These are phyloP conservation scores for Epinephelus lanceolatus DNA, from an alignment of 2,113 vertebrate genomes.

Conservation along the genomic window DNA sequence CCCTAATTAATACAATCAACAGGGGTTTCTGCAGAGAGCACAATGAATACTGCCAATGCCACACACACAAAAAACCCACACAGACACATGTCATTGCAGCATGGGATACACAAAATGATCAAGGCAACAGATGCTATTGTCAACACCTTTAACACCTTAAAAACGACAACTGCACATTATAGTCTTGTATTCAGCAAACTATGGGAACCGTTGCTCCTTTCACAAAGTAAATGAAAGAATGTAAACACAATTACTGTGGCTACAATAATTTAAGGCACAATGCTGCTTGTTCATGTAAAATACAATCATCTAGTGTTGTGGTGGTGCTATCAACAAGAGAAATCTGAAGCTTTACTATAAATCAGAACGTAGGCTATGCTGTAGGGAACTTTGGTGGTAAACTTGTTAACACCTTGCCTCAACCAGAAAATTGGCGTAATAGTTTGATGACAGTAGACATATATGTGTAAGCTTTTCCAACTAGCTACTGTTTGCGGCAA, in stretches of 20 bases:
- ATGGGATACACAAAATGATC: background rate
- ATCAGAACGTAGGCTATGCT: background rate
- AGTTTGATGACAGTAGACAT: background rate
- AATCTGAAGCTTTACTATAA: background rate
- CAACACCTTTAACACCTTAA: no score
- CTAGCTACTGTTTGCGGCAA: background rate
- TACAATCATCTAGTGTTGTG: background rate
- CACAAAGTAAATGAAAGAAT: conserved; percentile 2
- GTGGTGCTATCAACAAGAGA: background rate
- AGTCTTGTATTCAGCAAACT: background rate
- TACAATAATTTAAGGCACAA: background rate
- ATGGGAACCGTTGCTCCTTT: background rate
- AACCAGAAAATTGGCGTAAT: background rate
- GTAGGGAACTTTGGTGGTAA: background rate
- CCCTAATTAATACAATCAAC: conserved; percentile 35
- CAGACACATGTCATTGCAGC: background rate
- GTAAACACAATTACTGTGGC: background rate
- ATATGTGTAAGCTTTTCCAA: background rate
- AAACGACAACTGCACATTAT: background rate
- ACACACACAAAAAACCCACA: background rate
- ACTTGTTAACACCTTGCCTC: background rate
- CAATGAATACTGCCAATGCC: conserved; percentile 5
- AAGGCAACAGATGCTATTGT: background rate
- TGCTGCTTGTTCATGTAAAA: background rate
- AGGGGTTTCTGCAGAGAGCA: conserved; percentile 5